Evolutionary conservation across 2,888 invertebrate species (phyloP), one percentile per base, ranked within the genome.

Genomic region (Eilema griseolum): DNA sequence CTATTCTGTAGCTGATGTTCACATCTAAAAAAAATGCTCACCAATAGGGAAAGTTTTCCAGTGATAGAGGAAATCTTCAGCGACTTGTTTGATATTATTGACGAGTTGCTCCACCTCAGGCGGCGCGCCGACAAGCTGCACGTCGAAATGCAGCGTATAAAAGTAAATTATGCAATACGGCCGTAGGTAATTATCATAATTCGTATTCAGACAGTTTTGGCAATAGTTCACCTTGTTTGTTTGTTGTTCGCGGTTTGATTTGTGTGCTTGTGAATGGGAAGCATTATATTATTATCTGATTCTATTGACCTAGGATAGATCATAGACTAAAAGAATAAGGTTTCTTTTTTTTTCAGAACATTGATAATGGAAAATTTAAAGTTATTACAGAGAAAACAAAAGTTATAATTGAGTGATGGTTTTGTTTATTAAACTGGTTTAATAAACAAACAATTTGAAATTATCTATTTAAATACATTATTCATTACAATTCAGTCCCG

Each of bases 41-140:
- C 97, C 96, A 85, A 99, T 98, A 46, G 99, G 99, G 93, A 99
- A 99, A 73, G 98, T 98, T 95, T 98, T 98, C 99, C 99, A 99
- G 88, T 98, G 99, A 89, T 98, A 99, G 70, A 99, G 96, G 92
- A 98, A 98, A 89, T 98, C 98, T 90, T 99, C 98, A 37, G 99
- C 98, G 33, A 99, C 98, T 94, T 98, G 97, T 92, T 98, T 98
- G 86, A 99, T 98, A 92, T 98, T 98, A 89, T 97, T 97, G 77
- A 98, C 98, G 78, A 98, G 96, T 81, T 98, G 97, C 84, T 97
- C 97, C 67, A 98, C 98, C 90, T 98, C 98, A 14, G 97, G 96
- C 71, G 98, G 97, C 31, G 98, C 98, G 41, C 98, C 98, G 24
- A 97, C 97, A 67, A 98, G 95, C 91, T 98, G 97, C 77, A 98